Evolutionary conservation across 2,797 vertebrate genomes (phyloP), one percentile per base, ranked within the genome.

Genomic region (Acanthopagrus latus): DNA sequence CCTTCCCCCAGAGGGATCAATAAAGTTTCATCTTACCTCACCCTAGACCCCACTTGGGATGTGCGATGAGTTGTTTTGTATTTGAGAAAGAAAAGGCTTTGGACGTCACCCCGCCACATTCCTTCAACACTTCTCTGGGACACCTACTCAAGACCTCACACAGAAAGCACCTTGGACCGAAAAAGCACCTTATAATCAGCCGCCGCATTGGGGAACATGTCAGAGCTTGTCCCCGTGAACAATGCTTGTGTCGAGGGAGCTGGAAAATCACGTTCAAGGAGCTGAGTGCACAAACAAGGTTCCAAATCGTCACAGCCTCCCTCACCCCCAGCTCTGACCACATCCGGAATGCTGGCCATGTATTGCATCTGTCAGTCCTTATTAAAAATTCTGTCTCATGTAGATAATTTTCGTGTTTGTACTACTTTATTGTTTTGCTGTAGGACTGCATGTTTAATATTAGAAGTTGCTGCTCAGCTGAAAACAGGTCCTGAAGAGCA

Each of bases 151-250:
- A 75, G 82, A 89, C 91, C 87, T 86, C 91, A 79, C 87, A 83
- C 84, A 88, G 73, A 70, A 81, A 80, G 68, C 83, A 80, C 52
- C 73, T 58, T 47, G 60, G 71, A 81, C 78, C 78, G 81, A 75
- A 69, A 70, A 71, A 70, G 71, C 63, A 67, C 81, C 80, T 73
- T 87, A 33, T 91, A 92, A 93, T 91, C 86, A 93, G 69, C 73
- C 59, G 70, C 56, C 55, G 78, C 72, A 41, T 52, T 43, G 57
- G 66, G 73, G 64, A 63, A 62, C 91, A 20, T 88, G 93, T 88
- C 54, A 3, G 1, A 84, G 77, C 93, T 71, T 87, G 93, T 76
- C 76, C 27, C 57, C 0, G 1, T 43, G 74, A 91, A 91, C 92
- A 92, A 89, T 89, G 81, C 64, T 64, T 44, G 81, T 79, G 78